Conservation (phyloP, 2,888 invertebrate genomes). For the Eupithecia inturbata region DNA sequence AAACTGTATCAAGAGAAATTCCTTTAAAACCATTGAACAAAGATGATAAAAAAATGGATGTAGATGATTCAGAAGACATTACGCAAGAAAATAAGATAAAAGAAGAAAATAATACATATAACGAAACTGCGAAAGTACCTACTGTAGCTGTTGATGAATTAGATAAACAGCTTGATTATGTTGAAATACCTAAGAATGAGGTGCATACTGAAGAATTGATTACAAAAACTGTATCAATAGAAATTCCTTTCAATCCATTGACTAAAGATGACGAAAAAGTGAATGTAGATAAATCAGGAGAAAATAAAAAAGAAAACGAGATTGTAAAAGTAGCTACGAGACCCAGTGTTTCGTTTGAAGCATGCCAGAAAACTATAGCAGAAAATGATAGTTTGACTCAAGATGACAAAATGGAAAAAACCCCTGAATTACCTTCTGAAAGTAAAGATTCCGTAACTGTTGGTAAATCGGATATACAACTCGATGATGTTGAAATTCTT, state of each 20-base stretch:
- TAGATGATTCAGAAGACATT: too few species aligned
- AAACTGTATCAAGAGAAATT: too few species aligned
- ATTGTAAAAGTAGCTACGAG: not conserved
- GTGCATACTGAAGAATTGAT: not conserved
- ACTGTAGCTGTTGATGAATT: not conserved
- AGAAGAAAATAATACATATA: too few species aligned
- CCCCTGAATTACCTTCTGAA: not conserved
- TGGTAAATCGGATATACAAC: not conserved
- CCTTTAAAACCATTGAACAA: too few species aligned
- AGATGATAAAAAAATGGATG: too few species aligned
- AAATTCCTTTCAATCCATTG: not conserved
- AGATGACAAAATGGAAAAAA: not conserved
- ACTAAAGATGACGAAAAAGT: constrained; percentile 9
- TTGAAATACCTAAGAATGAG: not conserved
- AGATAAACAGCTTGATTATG: constrained; percentile 1
- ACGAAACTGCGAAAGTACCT: not conserved
- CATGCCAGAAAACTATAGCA: constrained; percentile 4
- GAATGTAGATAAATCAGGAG: constrained; percentile 19
- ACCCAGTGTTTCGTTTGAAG: not conserved
- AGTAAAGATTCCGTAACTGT: not conserved
- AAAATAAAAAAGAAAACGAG: not conserved
- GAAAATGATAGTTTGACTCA: not conserved
- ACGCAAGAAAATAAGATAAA: too few species aligned
- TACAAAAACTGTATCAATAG: not conserved
- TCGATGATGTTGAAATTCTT: constrained; percentile 4